phyloP scores from a whole-genome alignment of 2,797 vertebrate genomes.

The Mionectes olivaceus region DNA sequence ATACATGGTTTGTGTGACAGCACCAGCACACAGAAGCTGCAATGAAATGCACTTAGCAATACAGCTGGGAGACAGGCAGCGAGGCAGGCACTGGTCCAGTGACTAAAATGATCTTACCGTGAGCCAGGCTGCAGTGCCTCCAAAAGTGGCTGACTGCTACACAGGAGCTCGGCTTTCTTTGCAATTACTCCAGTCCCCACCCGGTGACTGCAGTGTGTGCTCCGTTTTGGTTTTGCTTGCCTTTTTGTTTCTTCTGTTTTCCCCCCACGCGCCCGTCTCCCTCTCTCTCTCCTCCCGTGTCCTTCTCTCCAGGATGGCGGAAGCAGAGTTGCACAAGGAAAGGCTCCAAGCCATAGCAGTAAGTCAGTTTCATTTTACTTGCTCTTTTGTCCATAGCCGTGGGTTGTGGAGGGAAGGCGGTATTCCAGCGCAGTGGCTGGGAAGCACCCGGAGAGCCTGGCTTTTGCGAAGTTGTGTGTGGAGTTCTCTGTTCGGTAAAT shows the following conservation, averaged over 20 bases:
- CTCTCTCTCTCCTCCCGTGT: constrained; percentile 55
- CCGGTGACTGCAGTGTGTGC: constrained; percentile 67
- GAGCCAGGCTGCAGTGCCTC: constrained; percentile 68
- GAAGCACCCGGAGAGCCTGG: not conserved
- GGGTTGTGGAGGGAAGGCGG: not conserved
- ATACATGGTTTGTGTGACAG: constrained; percentile 85
- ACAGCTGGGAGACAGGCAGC: constrained; percentile 80
- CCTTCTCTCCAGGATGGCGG: constrained; percentile 94
- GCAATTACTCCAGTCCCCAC: constrained; percentile 43
- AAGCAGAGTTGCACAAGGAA: constrained; percentile 96
- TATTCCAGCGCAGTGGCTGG: not conserved
- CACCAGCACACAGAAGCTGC: constrained; percentile 73
- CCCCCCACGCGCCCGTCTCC: not conserved
- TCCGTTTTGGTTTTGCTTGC: not conserved
- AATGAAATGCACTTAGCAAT: constrained; percentile 78
- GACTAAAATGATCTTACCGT: constrained; percentile 82
- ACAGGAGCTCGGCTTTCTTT: constrained; percentile 1
- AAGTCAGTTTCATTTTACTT: constrained; percentile 82
- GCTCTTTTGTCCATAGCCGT: constrained; percentile 67
- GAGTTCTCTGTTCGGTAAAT: not conserved
- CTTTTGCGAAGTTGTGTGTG: constrained; percentile 36
- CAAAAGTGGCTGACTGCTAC: constrained; percentile 74
- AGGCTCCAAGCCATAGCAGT: constrained; percentile 97
- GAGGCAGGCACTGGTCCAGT: constrained; percentile 79
- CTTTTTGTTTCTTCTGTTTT: not conserved